A percentile compares a stretch with the other conserved stretches of the same genome.
Evolutionary conservation across 2,113 vertebrate species (phyloP).

Genomic region (Ploceus nigricollis): DNA sequence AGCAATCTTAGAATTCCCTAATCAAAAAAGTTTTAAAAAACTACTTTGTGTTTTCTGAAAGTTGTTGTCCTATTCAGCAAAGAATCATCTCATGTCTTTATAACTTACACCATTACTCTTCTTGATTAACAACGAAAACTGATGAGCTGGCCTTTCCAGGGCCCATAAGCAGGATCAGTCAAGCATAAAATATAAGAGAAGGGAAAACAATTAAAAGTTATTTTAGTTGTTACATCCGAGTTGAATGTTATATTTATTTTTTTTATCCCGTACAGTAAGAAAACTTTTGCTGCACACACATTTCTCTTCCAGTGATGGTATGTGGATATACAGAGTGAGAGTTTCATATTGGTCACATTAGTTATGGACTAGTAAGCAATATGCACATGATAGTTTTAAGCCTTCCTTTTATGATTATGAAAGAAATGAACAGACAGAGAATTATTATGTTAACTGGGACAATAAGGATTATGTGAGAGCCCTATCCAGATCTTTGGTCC

Average conservation of each 20-base stretch:
- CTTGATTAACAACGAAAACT: slow-evolving; percentile 79
- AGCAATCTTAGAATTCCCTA: slow-evolving; percentile 24
- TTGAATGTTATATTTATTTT: slow-evolving; percentile 56
- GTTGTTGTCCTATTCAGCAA: slow-evolving; percentile 73
- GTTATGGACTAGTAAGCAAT: background rate
- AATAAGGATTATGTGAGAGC: accelerated
- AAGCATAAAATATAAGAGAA: slow-evolving; percentile 81
- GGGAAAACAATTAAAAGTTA: slow-evolving; percentile 77
- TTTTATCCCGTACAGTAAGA: background rate
- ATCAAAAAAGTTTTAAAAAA: background rate
- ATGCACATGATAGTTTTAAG: background rate
- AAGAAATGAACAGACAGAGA: background rate
- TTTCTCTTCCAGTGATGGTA: background rate
- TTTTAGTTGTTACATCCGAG: slow-evolving; percentile 68
- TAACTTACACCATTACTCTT: slow-evolving; percentile 73
- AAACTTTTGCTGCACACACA: background rate
- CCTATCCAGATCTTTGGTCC: too few relatives aligned
- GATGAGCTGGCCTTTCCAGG: slow-evolving; percentile 77
- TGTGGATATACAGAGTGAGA: background rate
- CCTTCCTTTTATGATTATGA: background rate
- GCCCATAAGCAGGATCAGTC: slow-evolving; percentile 66
- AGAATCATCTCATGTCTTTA: slow-evolving; percentile 61
- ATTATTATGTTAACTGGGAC: background rate
- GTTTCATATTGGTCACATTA: background rate
- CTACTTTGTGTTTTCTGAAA: slow-evolving; percentile 64